phyloP scores from a whole-genome alignment of 2,888 invertebrate species.

The Patella depressa region DNA sequence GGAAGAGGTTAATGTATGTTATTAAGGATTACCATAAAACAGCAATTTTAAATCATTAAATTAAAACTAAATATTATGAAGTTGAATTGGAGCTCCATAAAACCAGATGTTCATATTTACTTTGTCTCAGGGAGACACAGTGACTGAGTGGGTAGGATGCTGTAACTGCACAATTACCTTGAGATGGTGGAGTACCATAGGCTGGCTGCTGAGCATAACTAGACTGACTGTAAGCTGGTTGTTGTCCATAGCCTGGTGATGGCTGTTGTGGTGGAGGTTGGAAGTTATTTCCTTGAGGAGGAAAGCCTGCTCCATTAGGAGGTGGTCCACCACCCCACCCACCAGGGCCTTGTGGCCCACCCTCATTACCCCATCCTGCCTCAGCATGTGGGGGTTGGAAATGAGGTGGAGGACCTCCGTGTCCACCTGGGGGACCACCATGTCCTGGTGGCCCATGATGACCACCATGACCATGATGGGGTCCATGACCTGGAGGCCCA shows the following conservation, averaged over 20 bases:
- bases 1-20: no score
- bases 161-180: neutral
- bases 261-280: slow-evolving; percentile 34
- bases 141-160: no score
- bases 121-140: no score
- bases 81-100: no score
- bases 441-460: slow-evolving; percentile 25
- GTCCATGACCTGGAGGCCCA: neutral
- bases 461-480: slow-evolving; percentile 24
- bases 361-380: slow-evolving; percentile 15
- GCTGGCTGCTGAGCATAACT: slow-evolving; percentile 12
- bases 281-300: neutral
- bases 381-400: slow-evolving; percentile 11
- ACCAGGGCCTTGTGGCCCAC: neutral
- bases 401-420: slow-evolving; percentile 16
- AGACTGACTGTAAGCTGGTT: slow-evolving; percentile 5
- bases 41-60: no score
- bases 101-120: no score
- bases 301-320: neutral
- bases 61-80: no score
- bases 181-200: slow-evolving; percentile 18
- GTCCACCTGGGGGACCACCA: slow-evolving; percentile 25
- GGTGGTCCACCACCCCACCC: neutral
- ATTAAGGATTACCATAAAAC: no score
- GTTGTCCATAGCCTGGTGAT: neutral